These are phyloP conservation scores for Mesocricetus auratus DNA, from an alignment of 2,113 vertebrate genomes.

Conservation along the genomic window DNA sequence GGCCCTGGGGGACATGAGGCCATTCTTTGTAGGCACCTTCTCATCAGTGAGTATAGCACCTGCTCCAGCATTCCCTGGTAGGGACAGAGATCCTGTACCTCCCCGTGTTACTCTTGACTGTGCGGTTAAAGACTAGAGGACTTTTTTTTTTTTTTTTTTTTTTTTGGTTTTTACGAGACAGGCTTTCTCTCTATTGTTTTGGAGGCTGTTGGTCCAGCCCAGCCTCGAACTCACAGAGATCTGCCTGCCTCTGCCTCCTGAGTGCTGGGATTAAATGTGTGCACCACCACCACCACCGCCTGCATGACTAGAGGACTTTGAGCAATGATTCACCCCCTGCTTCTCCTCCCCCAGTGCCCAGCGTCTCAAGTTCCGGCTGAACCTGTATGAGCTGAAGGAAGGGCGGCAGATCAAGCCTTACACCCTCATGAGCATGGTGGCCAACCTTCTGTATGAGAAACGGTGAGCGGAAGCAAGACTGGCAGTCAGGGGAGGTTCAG, in stretches of 20 bases:
- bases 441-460: slow-evolving; percentile 96
- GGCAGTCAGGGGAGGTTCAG: not conserved
- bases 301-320: not conserved
- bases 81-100: not conserved
- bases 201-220: no score
- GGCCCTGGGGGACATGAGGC: not conserved
- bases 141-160: no score
- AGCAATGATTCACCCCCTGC: not conserved
- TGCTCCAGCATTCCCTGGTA: not conserved
- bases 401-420: slow-evolving; percentile 98
- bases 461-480: slow-evolving; percentile 86
- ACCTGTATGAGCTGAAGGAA: slow-evolving; percentile 98
- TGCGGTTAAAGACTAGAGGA: not conserved
- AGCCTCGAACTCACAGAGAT: no score
- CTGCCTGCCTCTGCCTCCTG: no score
- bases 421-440: slow-evolving; percentile 99
- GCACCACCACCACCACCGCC: no score
- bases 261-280: no score
- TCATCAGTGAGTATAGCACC: not conserved
- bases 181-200: no score
- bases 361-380: slow-evolving; percentile 96
- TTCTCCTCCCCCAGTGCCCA: slow-evolving; percentile 89
- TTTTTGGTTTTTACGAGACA: no score
- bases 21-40: not conserved
- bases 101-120: not conserved